Conservation (phyloP, 2,113 vertebrate species). For the Rhinoderma darwinii region DNA sequence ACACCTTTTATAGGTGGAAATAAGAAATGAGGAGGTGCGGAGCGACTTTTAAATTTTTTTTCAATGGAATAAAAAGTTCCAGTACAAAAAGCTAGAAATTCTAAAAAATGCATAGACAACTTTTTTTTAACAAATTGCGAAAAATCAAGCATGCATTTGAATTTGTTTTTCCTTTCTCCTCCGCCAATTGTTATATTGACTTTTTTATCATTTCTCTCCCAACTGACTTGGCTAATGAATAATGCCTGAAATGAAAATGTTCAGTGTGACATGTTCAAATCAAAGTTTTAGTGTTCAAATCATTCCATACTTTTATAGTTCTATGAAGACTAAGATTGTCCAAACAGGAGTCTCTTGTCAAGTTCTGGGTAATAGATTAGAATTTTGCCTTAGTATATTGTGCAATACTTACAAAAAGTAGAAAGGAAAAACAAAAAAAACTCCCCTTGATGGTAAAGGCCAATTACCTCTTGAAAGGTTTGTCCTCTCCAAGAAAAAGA, state of each 20-base stretch:
- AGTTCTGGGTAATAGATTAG: background rate
- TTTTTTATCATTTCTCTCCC: background rate
- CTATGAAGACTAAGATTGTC: background rate
- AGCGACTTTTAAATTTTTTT: too few species aligned
- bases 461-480: background rate
- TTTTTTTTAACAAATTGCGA: too few species aligned
- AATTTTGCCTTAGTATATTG: background rate
- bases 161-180: too few species aligned
- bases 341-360: background rate
- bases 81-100: too few species aligned
- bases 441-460: background rate
- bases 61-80: background rate
- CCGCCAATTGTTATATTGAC: too few species aligned
- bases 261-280: too few species aligned
- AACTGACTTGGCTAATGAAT: background rate
- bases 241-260: too few species aligned
- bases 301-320: background rate
- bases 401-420: background rate
- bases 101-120: too few species aligned
- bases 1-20: background rate
- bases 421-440: background rate
- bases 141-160: too few species aligned
- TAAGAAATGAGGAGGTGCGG: background rate
- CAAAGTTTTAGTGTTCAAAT: too few species aligned
- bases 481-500: background rate